phyloP scores from a whole-genome alignment of 2,797 vertebrate genomes.

The Melanotaenia pygmaea region DNA sequence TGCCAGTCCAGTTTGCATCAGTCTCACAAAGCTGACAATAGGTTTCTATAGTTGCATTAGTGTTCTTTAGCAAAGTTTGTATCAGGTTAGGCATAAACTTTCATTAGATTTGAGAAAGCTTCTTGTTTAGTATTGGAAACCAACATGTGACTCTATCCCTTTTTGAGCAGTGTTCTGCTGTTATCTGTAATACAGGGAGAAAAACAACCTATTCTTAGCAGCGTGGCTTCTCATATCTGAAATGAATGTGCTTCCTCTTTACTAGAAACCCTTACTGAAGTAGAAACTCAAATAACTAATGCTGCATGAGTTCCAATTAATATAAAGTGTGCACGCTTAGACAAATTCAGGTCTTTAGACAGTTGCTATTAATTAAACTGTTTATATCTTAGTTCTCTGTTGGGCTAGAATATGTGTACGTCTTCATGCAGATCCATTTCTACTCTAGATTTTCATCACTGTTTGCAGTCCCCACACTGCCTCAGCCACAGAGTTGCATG shows the following conservation, averaged over 20 bases:
- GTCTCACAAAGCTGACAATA: not conserved
- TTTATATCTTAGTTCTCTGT: conserved; percentile 1
- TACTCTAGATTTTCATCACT: not conserved
- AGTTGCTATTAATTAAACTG: not conserved
- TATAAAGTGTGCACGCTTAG: not conserved
- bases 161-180: conserved; percentile 4
- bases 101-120: not conserved
- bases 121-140: not conserved
- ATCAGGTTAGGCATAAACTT: not conserved
- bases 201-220: conserved; percentile 1
- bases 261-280: not conserved
- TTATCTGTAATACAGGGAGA: not conserved
- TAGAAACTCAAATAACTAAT: not conserved
- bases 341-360: too few relatives aligned
- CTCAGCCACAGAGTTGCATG: conserved; percentile 20
- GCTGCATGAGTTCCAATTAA: not conserved
- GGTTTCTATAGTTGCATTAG: not conserved
- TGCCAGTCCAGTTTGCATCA: not conserved
- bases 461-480: not conserved
- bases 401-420: conserved; percentile 7
- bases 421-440: conserved; percentile 8
- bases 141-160: not conserved
- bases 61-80: conserved; percentile 1
- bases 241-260: not conserved
- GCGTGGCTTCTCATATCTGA: not conserved